Percentiles rank a stretch among this genome's conserved stretches.
These are phyloP conservation scores for Capreolus pygargus DNA, from an alignment of 2,113 vertebrate species.

Conservation along the genomic window DNA sequence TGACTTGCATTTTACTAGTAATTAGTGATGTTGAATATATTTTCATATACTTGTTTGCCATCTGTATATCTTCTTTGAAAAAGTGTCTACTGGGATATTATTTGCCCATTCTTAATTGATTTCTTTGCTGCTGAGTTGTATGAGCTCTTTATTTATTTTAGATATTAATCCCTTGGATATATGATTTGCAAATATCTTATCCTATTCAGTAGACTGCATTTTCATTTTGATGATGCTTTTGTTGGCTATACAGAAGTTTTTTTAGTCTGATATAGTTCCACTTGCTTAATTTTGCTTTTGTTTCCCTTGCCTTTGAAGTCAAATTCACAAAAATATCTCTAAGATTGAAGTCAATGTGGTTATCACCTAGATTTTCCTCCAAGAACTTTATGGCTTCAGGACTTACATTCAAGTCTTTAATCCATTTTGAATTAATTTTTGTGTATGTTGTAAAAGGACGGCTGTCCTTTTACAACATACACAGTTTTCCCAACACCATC, in stretches of 20 bases:
- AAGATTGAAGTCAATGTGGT: neutral
- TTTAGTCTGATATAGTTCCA: neutral
- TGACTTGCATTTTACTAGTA: neutral
- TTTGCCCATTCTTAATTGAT: neutral
- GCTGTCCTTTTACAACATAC: neutral
- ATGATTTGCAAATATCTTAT: neutral
- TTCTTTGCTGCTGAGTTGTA: neutral
- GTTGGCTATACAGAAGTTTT: neutral
- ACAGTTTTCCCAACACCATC: neutral
- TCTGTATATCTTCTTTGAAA: neutral
- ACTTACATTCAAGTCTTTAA: neutral
- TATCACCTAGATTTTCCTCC: neutral
- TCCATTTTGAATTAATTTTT: neutral
- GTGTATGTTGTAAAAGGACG: neutral
- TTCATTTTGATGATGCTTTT: neutral
- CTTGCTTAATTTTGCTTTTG: neutral
- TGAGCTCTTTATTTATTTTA: neutral
- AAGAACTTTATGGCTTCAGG: neutral
- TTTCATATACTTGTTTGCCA: neutral
- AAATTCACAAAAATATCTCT: neutral
- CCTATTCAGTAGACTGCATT: neutral
- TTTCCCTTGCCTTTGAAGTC: neutral
- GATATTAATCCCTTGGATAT: neutral
- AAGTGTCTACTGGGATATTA: neutral
- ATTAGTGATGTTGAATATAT: neutral